These are phyloP conservation scores for Porites australiensis DNA, from an alignment of 64 coral and sea anemone species.

Conservation along the genomic window DNA sequence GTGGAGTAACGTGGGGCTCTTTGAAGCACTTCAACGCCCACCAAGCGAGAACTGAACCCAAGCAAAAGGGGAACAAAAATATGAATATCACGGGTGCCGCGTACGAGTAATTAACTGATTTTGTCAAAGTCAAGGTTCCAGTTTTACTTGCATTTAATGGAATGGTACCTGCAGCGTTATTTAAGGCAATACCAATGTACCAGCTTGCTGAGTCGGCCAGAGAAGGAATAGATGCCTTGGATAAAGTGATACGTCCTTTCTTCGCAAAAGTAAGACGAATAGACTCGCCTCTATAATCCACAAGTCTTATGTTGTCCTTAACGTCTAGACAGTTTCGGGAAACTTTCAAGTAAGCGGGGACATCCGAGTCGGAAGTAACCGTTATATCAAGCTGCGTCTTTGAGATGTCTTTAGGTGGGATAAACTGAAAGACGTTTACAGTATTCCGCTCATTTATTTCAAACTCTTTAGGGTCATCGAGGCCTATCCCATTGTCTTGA, in stretches of 20 bases:
- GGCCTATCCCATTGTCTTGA: neutral
- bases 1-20: neutral
- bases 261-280: slow-evolving; percentile 43
- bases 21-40: slow-evolving; percentile 25
- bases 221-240: slow-evolving; percentile 16
- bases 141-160: neutral
- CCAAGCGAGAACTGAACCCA: neutral
- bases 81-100: neutral
- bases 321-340: slow-evolving; percentile 45
- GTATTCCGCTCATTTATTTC: neutral
- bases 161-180: neutral
- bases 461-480: neutral
- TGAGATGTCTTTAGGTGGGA: slow-evolving; percentile 28
- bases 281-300: neutral
- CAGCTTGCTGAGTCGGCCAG: slow-evolving; percentile 50
- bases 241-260: slow-evolving; percentile 59
- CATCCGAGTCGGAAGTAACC: slow-evolving; percentile 11
- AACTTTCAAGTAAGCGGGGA: slow-evolving; percentile 62
- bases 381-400: no score
- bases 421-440: neutral
- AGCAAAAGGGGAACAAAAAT: neutral
- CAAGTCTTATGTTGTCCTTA: neutral
- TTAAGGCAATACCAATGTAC: slow-evolving; percentile 58
- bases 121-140: slow-evolving; percentile 2
- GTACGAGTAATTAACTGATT: slow-evolving; percentile 41